Evolutionary conservation across 2,888 invertebrate species (phyloP).

Genomic region (Nymphalis polychloros): DNA sequence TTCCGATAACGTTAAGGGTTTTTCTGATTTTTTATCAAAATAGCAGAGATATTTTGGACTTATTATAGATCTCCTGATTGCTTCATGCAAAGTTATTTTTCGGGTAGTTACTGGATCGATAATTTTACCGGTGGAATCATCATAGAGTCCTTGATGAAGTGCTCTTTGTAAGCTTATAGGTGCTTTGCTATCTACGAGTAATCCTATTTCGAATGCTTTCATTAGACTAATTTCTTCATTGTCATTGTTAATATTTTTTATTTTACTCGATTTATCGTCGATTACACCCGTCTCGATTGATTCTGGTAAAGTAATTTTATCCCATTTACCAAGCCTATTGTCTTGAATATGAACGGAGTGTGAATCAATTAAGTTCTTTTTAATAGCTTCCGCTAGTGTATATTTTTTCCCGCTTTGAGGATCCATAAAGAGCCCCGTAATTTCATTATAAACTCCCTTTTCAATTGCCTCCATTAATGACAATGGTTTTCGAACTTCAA

Average conservation of each 20-base stretch:
- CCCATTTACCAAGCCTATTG: constrained; percentile 87
- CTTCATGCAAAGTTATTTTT: constrained; percentile 91
- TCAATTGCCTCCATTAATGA: constrained; percentile 90
- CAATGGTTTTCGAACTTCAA: constrained; percentile 91
- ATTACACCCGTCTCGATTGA: constrained; percentile 89
- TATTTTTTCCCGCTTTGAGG: constrained; percentile 89
- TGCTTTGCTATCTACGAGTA: constrained; percentile 90
- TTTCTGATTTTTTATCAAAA: constrained; percentile 88
- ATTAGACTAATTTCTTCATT: constrained; percentile 86
- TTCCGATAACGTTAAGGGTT: constrained; percentile 87
- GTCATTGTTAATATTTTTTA: constrained; percentile 85
- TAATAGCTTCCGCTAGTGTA: constrained; percentile 91
- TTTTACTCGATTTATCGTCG: constrained; percentile 85
- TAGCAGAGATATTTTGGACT: constrained; percentile 91
- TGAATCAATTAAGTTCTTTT: constrained; percentile 90
- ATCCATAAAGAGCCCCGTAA: constrained; percentile 91
- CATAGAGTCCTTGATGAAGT: constrained; percentile 92
- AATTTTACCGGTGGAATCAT: constrained; percentile 90
- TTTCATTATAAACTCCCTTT: constrained; percentile 90
- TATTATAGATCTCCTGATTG: constrained; percentile 89
- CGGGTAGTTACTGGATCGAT: constrained; percentile 90
- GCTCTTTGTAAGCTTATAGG: constrained; percentile 92
- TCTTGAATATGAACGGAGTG: constrained; percentile 92
- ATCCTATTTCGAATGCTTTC: constrained; percentile 89
- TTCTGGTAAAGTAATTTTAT: constrained; percentile 88